phyloP scores from a whole-genome alignment of 2,113 vertebrate species.

The Nyctibius bracteatus region DNA sequence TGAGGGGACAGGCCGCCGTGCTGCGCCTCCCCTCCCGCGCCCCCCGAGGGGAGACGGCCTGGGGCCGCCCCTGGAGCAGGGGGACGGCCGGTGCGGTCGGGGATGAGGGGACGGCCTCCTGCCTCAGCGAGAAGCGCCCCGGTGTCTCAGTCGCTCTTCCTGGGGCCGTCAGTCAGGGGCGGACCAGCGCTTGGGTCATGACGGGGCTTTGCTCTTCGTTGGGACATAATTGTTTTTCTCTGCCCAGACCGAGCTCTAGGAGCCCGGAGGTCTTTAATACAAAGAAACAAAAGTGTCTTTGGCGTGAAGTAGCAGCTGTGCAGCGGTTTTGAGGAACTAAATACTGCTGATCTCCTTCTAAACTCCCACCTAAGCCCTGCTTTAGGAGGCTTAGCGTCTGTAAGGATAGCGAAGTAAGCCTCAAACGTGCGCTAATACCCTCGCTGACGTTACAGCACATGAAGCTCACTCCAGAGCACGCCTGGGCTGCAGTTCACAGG shows the following conservation, averaged over 20 bases:
- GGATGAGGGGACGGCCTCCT: accelerated
- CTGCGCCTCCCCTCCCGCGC: too few species aligned
- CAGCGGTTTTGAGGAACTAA: not conserved
- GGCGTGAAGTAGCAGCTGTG: not conserved
- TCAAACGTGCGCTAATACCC: not conserved
- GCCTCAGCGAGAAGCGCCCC: accelerated
- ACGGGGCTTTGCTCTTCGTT: accelerated
- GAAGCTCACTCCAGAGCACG: accelerated
- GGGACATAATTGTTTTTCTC: accelerated
- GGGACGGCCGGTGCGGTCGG: accelerated
- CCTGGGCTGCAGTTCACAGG: not conserved
- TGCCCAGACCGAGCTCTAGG: accelerated
- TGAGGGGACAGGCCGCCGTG: accelerated
- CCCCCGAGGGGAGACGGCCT: not conserved
- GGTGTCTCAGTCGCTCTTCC: accelerated
- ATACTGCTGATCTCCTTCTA: not conserved
- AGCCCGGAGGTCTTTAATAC: accelerated
- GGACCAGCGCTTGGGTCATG: accelerated
- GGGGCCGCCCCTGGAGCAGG: not conserved
- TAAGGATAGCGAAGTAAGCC: not conserved
- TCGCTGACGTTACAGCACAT: accelerated
- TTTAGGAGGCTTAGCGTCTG: not conserved
- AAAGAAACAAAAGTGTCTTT: not conserved
- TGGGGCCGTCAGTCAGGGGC: accelerated
- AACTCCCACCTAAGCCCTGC: not conserved